Percentiles rank a stretch among this genome's conserved stretches.
phyloP scores from a whole-genome alignment of 2,888 invertebrate genomes.

The Archips xylosteana region DNA sequence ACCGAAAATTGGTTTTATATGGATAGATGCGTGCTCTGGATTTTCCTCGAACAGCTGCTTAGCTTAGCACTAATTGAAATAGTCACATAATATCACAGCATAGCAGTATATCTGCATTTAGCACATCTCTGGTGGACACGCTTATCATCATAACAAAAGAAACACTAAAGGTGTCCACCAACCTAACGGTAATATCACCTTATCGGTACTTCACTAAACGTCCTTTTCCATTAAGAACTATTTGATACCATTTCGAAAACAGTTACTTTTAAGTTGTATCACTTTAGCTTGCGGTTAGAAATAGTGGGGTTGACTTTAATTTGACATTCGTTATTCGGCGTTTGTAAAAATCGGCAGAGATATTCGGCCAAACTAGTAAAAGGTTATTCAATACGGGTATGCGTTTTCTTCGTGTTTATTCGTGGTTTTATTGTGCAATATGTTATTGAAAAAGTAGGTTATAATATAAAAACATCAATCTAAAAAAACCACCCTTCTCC shows the following conservation, averaged over 20 bases:
- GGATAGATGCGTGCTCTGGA: too few relatives aligned
- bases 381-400: background rate
- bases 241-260: conserved; percentile 10
- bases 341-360: too few relatives aligned
- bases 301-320: background rate
- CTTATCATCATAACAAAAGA: background rate
- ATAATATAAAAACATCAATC: background rate
- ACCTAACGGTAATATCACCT: background rate
- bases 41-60: too few relatives aligned
- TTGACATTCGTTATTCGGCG: background rate
- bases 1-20: too few relatives aligned
- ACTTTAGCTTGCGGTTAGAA: background rate
- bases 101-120: too few relatives aligned
- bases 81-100: too few relatives aligned
- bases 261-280: background rate
- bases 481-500: background rate
- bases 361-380: background rate
- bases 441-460: background rate
- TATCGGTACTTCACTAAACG: background rate
- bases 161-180: background rate
- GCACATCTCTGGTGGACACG: too few relatives aligned
- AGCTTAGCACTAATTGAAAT: too few relatives aligned
- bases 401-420: background rate
- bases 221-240: background rate
- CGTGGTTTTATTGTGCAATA: background rate